Conservation (phyloP, 1,140 invertebrate species). For the Pantala flavescens region DNA sequence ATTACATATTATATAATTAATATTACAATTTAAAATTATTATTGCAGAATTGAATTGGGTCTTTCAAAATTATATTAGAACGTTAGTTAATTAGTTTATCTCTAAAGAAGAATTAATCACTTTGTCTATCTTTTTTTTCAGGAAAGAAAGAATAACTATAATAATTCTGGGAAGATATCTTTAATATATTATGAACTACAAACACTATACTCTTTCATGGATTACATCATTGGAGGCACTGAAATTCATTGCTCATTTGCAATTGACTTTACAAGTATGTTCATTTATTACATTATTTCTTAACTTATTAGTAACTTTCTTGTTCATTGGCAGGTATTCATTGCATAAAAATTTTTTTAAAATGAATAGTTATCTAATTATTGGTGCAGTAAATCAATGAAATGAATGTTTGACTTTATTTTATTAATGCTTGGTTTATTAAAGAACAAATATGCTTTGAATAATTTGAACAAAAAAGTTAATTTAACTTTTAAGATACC, state of each 20-base stretch:
- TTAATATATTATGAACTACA: conserved; percentile 28
- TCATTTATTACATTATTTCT: neutral
- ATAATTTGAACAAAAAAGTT: no score
- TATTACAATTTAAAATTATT: no score
- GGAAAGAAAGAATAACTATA: conserved; percentile 25
- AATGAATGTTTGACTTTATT: neutral
- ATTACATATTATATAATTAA: no score
- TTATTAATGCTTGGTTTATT: neutral
- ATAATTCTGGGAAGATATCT: conserved; percentile 28
- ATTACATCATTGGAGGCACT: conserved; percentile 45
- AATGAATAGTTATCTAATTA: neutral
- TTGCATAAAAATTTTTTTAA: neutral
- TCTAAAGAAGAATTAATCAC: neutral
- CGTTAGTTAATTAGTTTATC: neutral
- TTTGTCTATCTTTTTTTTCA: conserved; percentile 17
- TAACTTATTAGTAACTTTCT: neutral
- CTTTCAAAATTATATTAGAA: no score
- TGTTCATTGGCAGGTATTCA: neutral
- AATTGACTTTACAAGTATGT: conserved; percentile 51
- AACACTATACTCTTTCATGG: conserved; percentile 41
- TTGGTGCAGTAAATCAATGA: neutral
- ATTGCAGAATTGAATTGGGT: no score
- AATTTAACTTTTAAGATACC: no score
- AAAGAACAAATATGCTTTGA: neutral
- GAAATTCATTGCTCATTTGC: conserved; percentile 41